phyloP scores from a whole-genome alignment of 2,113 vertebrate genomes.

The Forbesichthys agassizii region DNA sequence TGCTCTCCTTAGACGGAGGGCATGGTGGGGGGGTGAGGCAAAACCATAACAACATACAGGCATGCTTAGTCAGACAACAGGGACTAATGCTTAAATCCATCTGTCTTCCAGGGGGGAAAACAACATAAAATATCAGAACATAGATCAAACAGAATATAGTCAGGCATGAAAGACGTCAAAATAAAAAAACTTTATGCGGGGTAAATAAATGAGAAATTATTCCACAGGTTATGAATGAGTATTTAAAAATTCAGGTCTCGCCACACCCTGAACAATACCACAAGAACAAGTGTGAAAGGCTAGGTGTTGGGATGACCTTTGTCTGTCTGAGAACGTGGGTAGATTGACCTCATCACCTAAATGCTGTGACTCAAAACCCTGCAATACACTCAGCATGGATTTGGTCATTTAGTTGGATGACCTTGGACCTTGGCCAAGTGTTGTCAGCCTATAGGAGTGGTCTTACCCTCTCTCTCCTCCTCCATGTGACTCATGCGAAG shows the following conservation, averaged over 20 bases:
- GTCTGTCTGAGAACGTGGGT: background rate
- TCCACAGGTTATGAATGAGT: background rate
- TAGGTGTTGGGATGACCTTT: background rate
- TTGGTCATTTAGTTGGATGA: no score
- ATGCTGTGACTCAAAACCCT: no score
- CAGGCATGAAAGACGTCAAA: background rate
- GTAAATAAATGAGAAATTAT: background rate
- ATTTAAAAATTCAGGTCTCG: no score
- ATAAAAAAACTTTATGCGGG: background rate
- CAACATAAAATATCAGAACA: background rate
- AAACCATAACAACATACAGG: conserved; percentile 55
- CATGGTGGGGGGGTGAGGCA: conserved; percentile 30
- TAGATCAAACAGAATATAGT: background rate
- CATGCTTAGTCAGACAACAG: conserved; percentile 70
- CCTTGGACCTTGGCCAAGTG: background rate
- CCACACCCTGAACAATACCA: background rate
- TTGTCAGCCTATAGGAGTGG: conserved; percentile 7
- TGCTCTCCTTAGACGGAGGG: conserved; percentile 63
- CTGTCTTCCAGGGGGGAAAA: background rate
- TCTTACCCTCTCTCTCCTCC: conserved; percentile 91
- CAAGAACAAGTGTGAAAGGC: background rate
- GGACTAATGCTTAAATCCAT: background rate
- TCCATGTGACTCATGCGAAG: conserved; percentile 88
- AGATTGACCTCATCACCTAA: no score
- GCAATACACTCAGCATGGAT: no score